phyloP scores from a whole-genome alignment of 1,140 invertebrate genomes.

The Hydropsyche tenuis region DNA sequence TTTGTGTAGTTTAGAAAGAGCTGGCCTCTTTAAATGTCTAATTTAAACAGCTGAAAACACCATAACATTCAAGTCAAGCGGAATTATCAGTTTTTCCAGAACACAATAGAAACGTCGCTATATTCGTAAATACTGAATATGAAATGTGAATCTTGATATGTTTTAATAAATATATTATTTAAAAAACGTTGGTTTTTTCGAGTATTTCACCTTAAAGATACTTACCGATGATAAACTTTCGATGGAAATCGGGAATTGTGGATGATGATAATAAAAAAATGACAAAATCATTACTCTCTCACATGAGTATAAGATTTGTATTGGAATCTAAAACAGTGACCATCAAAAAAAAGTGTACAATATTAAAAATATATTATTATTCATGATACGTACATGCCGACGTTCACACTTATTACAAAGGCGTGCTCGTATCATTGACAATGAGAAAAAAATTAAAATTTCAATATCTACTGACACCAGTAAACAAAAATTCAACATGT shows the following conservation, averaged over 20 bases:
- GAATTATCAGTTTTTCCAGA: too few species aligned
- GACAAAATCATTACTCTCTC: constrained; percentile 4
- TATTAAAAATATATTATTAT: constrained; percentile 23
- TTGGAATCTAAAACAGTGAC: constrained; percentile 44
- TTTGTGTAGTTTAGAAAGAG: constrained; percentile 23
- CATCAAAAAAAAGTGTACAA: constrained; percentile 19
- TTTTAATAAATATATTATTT: too few species aligned
- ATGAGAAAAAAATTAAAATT: constrained; percentile 3
- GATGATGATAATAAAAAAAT: constrained; percentile 6
- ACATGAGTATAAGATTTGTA: constrained; percentile 44
- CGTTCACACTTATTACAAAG: background rate
- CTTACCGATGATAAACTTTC: too few species aligned
- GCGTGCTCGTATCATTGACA: background rate
- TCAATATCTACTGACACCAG: background rate
- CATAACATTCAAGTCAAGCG: too few species aligned
- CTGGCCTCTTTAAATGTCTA: constrained; percentile 26
- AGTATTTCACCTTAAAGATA: too few species aligned
- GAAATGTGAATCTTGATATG: too few species aligned
- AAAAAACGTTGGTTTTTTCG: too few species aligned
- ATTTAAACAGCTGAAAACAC: background rate
- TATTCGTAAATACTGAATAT: background rate
- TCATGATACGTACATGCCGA: background rate
- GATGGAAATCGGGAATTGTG: background rate
- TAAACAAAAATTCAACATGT: too few species aligned
- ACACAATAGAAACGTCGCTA: too few species aligned